A percentile compares a stretch with the other conserved stretches of the same genome.
Evolutionary conservation across 2,113 vertebrate genomes (phyloP).

Genomic region (Aix galericulata): DNA sequence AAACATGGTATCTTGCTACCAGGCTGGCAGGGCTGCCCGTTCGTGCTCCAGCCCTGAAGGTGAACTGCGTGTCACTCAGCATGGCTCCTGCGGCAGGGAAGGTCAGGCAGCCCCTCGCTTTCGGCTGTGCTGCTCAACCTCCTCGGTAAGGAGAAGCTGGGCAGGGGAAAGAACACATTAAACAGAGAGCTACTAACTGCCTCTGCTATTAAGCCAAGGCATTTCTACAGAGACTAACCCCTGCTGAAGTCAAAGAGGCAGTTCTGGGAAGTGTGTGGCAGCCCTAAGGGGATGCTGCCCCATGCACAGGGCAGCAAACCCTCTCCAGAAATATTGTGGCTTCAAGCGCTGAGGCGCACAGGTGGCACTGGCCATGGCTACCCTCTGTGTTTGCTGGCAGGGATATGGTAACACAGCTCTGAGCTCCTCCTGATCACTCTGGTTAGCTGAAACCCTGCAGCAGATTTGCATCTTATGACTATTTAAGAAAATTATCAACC

Average conservation of each 20-base stretch:
- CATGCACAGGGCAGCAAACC: not conserved
- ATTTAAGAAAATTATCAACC: constrained; percentile 4
- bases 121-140: not conserved
- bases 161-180: not conserved
- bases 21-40: constrained; percentile 59
- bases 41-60: constrained; percentile 52
- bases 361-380: not conserved
- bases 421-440: not conserved
- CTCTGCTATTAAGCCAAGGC: not conserved
- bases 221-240: not conserved
- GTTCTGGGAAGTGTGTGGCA: not conserved
- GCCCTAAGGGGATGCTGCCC: not conserved
- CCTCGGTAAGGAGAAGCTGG: not conserved
- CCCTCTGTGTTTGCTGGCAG: not conserved
- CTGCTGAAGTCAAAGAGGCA: not conserved
- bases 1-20: constrained; percentile 68
- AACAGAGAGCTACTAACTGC: fast-evolving
- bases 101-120: not conserved
- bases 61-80: constrained; percentile 49
- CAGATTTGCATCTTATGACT: not conserved
- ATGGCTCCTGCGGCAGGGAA: not conserved
- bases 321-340: not conserved
- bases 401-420: not conserved
- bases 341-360: not conserved
- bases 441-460: not conserved